Evolutionary conservation across 2,797 vertebrate species (phyloP), one percentile per base, ranked within the genome.

Genomic region (Tokudaia tokunoshimensis): DNA sequence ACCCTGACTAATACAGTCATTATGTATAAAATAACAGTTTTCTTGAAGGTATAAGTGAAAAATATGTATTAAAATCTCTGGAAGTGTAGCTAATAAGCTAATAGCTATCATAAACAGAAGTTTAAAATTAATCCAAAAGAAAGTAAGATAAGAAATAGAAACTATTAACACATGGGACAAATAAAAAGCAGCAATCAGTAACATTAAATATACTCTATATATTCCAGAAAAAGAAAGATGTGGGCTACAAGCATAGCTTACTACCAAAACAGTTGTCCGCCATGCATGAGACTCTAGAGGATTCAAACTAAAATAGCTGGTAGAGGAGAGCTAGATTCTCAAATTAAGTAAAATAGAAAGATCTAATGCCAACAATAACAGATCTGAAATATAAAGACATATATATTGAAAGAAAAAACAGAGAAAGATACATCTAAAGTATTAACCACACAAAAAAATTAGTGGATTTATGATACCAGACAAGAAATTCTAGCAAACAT

Each of bases 151-250:
- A 91, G 41, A 93, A 96, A 94, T 91, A 65, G 90, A 91, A 91
- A 55, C 7, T 57, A 94, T 34, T 26, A 91, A 89, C 52, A 65
- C 26, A 85, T 80, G 10, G 47, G 26, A 92, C 37, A 91, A 94
- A 94, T 78, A 88, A 92, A 94, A 96, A 84, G 52, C 47, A 95
- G 85, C 55, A 96, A 92, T 55, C 55, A 94, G 76, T 87, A 96
- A 81, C 12, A 81, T 80, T 37, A 87, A 76, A 47, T 61, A 59
- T 95, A 89, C 61, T 84, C 84, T 84, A 95, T 92, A 89, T 89
- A 90, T 15, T 7, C 8, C 37, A 76, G 57, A 89, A 89, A 96
- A 96, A 44, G 41, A 41, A 88, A 55, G 2, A 74, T 44, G 7
- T 52, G 14, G 50, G 84, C 34, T 55, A 26, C 13, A 52, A n/a